Evolutionary conservation across 2,797 vertebrate species (phyloP), one percentile per base, ranked within the genome.

Genomic region (Sarcophilus harrisii): DNA sequence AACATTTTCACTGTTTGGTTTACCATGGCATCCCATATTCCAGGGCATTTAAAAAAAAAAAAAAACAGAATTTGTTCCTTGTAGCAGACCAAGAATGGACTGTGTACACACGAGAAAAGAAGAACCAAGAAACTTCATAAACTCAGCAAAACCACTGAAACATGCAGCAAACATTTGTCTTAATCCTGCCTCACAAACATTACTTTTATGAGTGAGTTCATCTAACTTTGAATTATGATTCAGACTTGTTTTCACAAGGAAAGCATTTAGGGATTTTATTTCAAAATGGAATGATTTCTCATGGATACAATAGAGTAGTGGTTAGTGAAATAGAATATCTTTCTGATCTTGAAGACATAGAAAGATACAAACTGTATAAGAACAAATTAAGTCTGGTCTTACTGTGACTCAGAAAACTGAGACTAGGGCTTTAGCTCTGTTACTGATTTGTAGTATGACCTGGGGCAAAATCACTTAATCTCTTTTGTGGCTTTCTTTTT

Each of bases 1-100:
- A 98, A 95, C 0, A 18, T 95, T 96, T 92, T 92, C 16, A 0
- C 52, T 95, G 49, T 94, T 97, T 95, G 95, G 32, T 95, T 98
- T 96, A 94, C 62, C 90, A 28, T 90, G n/a, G 91, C 58, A 66
- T 38, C 81, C 92, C 92, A 91, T 91, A 81, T 96, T 95, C 92
- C 52, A 96, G 87, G 62, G 27, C 81, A 94, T 57, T 96, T 81
- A 62, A 55, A 91, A 87, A 92, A 54, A 62, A 54, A 81, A 62
- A 92, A 54, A 62, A 54, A 81, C 55, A 55, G 27, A 30, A n/a
- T 93, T 58, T 62, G 13, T 58, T 92, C 49, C 27, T 60, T 93
- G 30, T 0, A 96, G 57, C 32, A 95, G 38, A 57, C n/a, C 57
- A 60, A 32, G 52, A 90, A 59, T 93, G 32, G 54, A 1, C 32